A percentile compares a stretch with the other conserved stretches of the same genome.
These are phyloP conservation scores for Xylota sylvarum DNA, from an alignment of 2,888 invertebrate genomes.

Conservation along the genomic window DNA sequence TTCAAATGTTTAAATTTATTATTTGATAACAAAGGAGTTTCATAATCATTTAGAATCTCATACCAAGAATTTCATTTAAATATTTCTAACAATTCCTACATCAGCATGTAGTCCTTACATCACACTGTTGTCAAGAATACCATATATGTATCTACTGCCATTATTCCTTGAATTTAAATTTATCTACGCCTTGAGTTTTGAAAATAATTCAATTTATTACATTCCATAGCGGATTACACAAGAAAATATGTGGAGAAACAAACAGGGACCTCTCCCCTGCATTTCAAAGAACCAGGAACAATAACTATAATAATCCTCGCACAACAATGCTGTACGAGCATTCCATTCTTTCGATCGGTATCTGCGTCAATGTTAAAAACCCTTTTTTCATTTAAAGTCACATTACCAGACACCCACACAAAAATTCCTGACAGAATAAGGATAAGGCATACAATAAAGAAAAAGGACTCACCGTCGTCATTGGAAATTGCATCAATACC, in stretches of 20 bases:
- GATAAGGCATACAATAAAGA: background rate
- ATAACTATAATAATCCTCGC: constrained; percentile 14
- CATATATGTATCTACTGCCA: background rate
- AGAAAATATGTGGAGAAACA: background rate
- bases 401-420: background rate
- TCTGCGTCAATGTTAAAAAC: constrained; percentile 18
- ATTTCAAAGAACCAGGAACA: background rate
- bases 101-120: background rate
- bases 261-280: background rate
- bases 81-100: background rate
- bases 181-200: background rate
- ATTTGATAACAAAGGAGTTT: background rate
- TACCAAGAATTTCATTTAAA: background rate
- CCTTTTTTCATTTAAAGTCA: constrained; percentile 8
- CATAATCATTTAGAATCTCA: background rate
- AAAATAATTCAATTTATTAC: constrained; percentile 13
- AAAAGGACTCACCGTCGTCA: constrained; percentile 55
- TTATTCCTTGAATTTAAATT: background rate
- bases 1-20: no score
- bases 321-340: constrained; percentile 9
- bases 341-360: constrained; percentile 8
- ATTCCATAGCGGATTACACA: constrained; percentile 12
- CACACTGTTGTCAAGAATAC: background rate
- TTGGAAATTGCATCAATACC: constrained; percentile 36
- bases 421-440: constrained; percentile 2